These are phyloP conservation scores for Mellilla xanthometata DNA, from an alignment of 2,888 invertebrate species.

Conservation along the genomic window DNA sequence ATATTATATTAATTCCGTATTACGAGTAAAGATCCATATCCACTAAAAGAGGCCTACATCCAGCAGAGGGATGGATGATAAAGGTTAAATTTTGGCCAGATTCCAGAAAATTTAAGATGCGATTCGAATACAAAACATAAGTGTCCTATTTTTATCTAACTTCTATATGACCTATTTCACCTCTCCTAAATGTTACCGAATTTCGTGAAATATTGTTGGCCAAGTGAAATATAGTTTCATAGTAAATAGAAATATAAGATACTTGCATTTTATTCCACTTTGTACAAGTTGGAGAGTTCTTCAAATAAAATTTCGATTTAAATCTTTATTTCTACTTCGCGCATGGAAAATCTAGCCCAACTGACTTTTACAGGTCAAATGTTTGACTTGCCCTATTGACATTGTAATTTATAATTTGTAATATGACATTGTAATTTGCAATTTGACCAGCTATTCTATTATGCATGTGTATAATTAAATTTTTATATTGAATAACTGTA, in stretches of 20 bases:
- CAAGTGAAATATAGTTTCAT: background rate
- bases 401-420: too few relatives aligned
- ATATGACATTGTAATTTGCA: too few relatives aligned
- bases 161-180: conserved; percentile 1
- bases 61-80: too few relatives aligned
- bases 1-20: too few relatives aligned
- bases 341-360: background rate
- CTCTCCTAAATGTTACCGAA: background rate
- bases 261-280: background rate
- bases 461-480: too few relatives aligned
- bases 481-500: too few relatives aligned
- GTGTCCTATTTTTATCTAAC: background rate
- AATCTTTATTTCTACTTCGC: background rate
- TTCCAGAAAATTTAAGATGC: background rate
- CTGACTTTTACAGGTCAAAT: conserved; percentile 1
- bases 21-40: too few relatives aligned
- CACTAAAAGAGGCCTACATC: too few relatives aligned
- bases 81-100: too few relatives aligned
- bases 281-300: background rate
- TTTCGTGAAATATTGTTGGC: background rate
- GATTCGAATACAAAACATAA: background rate
- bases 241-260: background rate
- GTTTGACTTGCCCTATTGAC: background rate
- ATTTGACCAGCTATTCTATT: too few relatives aligned
- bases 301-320: background rate